Percentiles rank a stretch among this genome's conserved stretches.
phyloP scores from a whole-genome alignment of 2,113 vertebrate species.

The Stercorarius parasiticus region DNA sequence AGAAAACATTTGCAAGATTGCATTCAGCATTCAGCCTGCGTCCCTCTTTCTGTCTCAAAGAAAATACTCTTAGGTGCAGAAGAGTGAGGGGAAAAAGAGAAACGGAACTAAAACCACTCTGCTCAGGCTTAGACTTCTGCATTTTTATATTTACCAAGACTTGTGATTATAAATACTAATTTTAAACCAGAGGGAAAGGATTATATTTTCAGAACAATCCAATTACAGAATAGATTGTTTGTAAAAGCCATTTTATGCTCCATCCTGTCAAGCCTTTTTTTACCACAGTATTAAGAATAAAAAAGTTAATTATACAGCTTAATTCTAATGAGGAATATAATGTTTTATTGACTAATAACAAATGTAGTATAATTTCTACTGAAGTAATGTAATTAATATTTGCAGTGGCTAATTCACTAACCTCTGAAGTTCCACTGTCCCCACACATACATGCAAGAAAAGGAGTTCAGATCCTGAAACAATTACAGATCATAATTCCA shows the following conservation, averaged over 20 bases:
- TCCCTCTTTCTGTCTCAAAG: background rate
- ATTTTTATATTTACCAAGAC: slow-evolving; percentile 20
- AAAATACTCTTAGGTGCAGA: background rate
- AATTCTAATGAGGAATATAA: slow-evolving; percentile 21
- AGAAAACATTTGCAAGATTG: slow-evolving; percentile 28
- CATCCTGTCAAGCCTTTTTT: slow-evolving; percentile 33
- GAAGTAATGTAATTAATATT: background rate
- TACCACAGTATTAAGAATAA: slow-evolving; percentile 36
- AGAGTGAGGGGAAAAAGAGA: background rate
- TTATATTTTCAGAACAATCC: slow-evolving; percentile 56
- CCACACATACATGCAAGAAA: background rate
- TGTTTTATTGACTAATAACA: slow-evolving; percentile 41
- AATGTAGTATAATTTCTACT: background rate
- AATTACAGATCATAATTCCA: background rate
- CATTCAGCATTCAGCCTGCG: slow-evolving; percentile 8
- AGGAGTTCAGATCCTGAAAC: background rate
- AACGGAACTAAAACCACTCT: background rate
- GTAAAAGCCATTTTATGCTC: slow-evolving; percentile 34
- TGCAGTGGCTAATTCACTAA: slow-evolving; percentile 2
- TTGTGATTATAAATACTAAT: slow-evolving; percentile 30
- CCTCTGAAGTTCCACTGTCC: background rate
- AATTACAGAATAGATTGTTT: slow-evolving; percentile 41
- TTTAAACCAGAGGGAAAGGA: slow-evolving; percentile 5
- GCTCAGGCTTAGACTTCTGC: background rate
- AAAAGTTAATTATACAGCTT: slow-evolving; percentile 30